phyloP scores from a whole-genome alignment of 2,113 vertebrate genomes.

The Spea bombifrons region DNA sequence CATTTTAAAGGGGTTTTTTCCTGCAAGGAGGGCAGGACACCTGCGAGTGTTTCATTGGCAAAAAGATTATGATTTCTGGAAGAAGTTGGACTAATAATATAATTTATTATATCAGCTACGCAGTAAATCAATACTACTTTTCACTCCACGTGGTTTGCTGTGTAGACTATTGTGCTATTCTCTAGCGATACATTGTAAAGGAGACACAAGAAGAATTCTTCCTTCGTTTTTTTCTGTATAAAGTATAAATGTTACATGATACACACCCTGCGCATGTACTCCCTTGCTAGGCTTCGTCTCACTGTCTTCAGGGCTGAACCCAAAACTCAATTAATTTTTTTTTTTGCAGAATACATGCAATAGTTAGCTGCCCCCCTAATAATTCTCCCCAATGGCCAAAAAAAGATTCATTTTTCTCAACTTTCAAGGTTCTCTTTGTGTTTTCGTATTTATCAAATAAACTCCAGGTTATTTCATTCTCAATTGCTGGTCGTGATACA shows the following conservation, averaged over 20 bases:
- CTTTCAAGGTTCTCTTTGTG: constrained; percentile 58
- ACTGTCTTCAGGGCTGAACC: constrained; percentile 54
- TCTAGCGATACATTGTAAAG: background rate
- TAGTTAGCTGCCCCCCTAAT: constrained; percentile 51
- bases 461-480: constrained; percentile 58
- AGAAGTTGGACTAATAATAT: no score
- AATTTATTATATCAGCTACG: no score
- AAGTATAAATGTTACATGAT: constrained; percentile 54
- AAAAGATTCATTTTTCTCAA: constrained; percentile 60
- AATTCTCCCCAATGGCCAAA: constrained; percentile 57
- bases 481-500: constrained; percentile 55
- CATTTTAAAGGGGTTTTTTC: no score
- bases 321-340: constrained; percentile 59
- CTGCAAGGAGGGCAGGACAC: no score
- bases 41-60: no score
- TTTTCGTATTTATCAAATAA: constrained; percentile 57
- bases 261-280: constrained; percentile 57
- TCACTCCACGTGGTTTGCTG: no score
- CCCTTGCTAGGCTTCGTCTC: constrained; percentile 52
- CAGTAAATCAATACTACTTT: no score
- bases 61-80: no score
- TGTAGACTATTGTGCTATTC: background rate
- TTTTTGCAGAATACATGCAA: constrained; percentile 49
- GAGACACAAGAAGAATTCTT: background rate
- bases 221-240: background rate